Evolutionary conservation across 2,113 vertebrate genomes (phyloP).

Genomic region (Panthera uncia): DNA sequence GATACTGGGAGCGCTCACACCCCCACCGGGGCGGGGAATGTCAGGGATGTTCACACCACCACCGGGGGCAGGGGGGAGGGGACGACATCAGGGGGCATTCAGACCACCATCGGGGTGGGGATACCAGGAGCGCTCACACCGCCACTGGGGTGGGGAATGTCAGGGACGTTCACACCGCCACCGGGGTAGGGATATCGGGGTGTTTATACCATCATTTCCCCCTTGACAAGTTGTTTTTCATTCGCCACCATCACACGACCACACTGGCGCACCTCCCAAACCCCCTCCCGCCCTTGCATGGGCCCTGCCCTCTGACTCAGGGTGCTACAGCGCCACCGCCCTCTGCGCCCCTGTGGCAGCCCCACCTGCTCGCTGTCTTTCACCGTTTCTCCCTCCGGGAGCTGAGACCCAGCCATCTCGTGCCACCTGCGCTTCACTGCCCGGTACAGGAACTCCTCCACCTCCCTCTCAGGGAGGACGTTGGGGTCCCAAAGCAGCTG

Average conservation of each 20-base stretch:
- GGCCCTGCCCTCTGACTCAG: accelerated
- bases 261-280: background rate
- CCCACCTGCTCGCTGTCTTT: constrained; percentile 95
- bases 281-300: background rate
- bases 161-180: background rate
- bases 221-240: accelerated
- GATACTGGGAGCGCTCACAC: too few relatives aligned
- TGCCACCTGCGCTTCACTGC: constrained; percentile 87
- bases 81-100: too few relatives aligned
- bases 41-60: accelerated
- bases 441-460: constrained; percentile 92
- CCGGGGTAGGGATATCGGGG: too few relatives aligned
- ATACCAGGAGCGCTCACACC: accelerated
- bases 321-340: accelerated
- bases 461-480: constrained; percentile 88
- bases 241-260: background rate
- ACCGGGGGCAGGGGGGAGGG: too few relatives aligned
- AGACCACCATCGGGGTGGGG: too few relatives aligned
- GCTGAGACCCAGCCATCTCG: constrained; percentile 75
- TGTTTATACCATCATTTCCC: too few relatives aligned
- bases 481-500: constrained; percentile 95
- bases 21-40: background rate
- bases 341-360: accelerated
- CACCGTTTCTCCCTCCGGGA: constrained; percentile 84
- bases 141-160: accelerated